Evolutionary conservation across 2,888 invertebrate species (phyloP).

Genomic region (Plagodis pulveraria): DNA sequence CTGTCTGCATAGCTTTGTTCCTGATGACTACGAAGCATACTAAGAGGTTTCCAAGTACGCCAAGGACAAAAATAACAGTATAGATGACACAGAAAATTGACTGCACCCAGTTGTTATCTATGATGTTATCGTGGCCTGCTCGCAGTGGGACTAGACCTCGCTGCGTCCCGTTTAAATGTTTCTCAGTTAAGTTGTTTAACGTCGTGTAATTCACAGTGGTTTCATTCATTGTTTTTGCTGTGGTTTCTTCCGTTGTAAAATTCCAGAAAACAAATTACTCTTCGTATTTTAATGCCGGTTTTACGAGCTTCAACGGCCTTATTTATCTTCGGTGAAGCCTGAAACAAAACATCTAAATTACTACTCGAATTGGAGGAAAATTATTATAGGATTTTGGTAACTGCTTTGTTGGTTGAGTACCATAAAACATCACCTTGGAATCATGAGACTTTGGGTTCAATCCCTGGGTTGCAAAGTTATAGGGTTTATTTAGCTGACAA

Average conservation of each 20-base stretch:
- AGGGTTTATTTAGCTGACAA: too few species aligned
- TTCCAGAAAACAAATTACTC: constrained; percentile 54
- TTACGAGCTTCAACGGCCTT: constrained; percentile 59
- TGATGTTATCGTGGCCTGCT: constrained; percentile 77
- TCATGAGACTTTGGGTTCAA: too few species aligned
- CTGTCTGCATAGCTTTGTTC: constrained; percentile 98
- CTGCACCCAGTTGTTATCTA: constrained; percentile 88
- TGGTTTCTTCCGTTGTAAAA: constrained; percentile 52
- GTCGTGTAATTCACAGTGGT: constrained; percentile 57
- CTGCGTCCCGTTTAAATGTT: constrained; percentile 39
- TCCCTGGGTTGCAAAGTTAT: too few species aligned
- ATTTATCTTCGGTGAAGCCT: constrained; percentile 63
- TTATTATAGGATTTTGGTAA: not conserved
- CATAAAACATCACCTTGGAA: too few species aligned
- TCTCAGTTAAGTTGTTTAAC: constrained; percentile 30
- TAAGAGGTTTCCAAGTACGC: constrained; percentile 94
- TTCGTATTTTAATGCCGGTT: constrained; percentile 57
- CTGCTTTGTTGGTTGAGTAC: not conserved
- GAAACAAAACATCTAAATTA: constrained; percentile 70
- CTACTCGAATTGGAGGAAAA: constrained; percentile 25
- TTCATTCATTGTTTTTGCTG: constrained; percentile 64
- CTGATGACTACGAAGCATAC: constrained; percentile 97
- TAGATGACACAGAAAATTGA: constrained; percentile 91
- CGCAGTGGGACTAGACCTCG: constrained; percentile 46
- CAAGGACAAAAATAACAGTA: constrained; percentile 93